Base-by-base conservation (phyloP, 1,140 invertebrate genomes). In the Pomacea maculata region DNA sequence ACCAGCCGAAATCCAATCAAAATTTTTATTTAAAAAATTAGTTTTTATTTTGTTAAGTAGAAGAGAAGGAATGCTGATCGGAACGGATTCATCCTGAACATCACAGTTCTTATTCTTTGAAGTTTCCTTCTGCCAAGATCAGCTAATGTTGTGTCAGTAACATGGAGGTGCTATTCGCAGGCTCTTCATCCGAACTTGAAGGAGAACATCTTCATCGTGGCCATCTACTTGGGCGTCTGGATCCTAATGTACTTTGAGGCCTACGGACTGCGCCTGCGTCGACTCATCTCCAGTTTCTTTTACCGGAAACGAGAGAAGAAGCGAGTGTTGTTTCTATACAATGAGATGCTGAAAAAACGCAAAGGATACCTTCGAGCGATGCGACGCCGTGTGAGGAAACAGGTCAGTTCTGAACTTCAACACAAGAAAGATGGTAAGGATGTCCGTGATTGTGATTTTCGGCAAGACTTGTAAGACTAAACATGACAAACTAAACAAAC, bases 271-370 rank as follows among this genome's bases (percentile, higher is more conserved):
- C 64, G 88, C 19, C 45, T 89, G 25, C 82, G 88, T 65, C 61
- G 86, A 79, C 72, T 78, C 9, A 82, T 86, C 54, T 79, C 80
- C 45, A 34, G 80, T 8, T 85, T 86, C 75, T 87, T 87, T 70
- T 87, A 83, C 67, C 83, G 81, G n/a, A 79, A 89, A 81, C 81
- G 87, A 68, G 88, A 89, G 76, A 91, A 91, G 74, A 85, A 81
- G 45, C 77, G 90, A 55, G 82, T 86, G 17, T 74, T 91, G 4
- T 88, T 81, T 70, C 75, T 90, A 0, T 91, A 90, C 81, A 91
- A 91, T 70, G 86, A 89, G 73, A 83, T 87, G 83, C 78, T 87
- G 80, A 87, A 86, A 76, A 88, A 87, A 75, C 78, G 90, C 64
- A 83, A 85, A 68, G 84, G 86, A 0, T 90, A 80, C 68, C 29